phyloP scores from a whole-genome alignment of 2,797 vertebrate species.

The Merluccius polli region DNA sequence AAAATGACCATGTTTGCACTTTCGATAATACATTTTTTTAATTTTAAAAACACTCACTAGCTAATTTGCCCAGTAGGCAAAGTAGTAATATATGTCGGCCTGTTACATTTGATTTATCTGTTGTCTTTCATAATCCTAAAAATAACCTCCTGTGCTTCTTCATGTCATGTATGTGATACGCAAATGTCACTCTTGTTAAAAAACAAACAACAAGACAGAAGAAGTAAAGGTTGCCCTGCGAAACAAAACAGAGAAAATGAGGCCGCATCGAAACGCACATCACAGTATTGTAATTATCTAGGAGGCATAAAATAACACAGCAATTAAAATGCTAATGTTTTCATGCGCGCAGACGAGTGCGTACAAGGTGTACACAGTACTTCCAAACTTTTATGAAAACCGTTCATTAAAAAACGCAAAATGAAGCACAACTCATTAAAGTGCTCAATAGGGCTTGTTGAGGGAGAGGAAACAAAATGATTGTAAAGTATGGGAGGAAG shows the following conservation, averaged over 20 bases:
- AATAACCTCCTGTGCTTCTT: too few species aligned
- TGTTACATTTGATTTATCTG: too few species aligned
- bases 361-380: constrained; percentile 6
- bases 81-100: too few species aligned
- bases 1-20: not conserved
- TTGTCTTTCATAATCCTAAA: too few species aligned
- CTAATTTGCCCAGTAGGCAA: too few species aligned
- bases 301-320: constrained; percentile 31
- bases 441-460: constrained; percentile 4
- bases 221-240: not conserved
- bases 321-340: constrained; percentile 47
- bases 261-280: constrained; percentile 11
- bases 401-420: constrained; percentile 18
- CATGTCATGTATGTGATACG: too few species aligned
- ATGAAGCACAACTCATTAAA: constrained; percentile 13
- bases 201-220: not conserved
- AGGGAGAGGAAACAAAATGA: not conserved
- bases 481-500: not conserved
- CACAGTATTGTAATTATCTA: constrained; percentile 33
- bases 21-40: too few species aligned
- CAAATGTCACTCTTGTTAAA: too few species aligned
- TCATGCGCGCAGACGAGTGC: not conserved
- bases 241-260: constrained; percentile 15
- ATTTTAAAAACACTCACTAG: too few species aligned
- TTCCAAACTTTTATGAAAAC: constrained; percentile 11